Conservation (phyloP, 2,113 vertebrate species). For the Thamnophis sirtalis region DNA sequence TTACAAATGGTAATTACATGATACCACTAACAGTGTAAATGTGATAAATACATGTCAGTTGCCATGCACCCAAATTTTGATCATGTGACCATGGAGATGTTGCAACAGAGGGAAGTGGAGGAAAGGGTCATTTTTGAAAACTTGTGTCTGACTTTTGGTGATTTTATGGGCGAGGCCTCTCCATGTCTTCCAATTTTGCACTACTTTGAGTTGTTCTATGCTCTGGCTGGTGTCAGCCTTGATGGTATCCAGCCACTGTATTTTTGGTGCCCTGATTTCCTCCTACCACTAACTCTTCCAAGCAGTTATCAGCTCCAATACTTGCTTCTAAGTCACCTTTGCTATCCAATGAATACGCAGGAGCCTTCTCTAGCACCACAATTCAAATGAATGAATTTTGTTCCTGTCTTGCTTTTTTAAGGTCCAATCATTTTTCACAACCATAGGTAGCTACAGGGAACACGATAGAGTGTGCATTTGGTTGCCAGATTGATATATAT, state of each 20-base stretch:
- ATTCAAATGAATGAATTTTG: background rate
- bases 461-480: background rate
- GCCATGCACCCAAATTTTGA: background rate
- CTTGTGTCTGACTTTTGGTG: background rate
- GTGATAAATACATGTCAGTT: background rate
- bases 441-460: background rate
- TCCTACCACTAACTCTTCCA: background rate
- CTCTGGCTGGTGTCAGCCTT: background rate
- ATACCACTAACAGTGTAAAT: background rate
- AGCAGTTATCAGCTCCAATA: background rate
- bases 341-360: background rate
- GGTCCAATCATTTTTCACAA: background rate
- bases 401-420: background rate
- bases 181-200: background rate
- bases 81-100: background rate
- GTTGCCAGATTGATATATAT: background rate
- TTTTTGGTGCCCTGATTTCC: background rate
- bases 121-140: background rate
- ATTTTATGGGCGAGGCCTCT: background rate
- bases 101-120: background rate
- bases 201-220: background rate
- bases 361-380: background rate
- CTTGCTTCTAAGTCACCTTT: background rate
- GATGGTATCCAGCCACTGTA: background rate
- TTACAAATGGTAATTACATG: background rate